Evolutionary conservation across 2,888 invertebrate species (phyloP).

Genomic region (Epirrhoe tristata): DNA sequence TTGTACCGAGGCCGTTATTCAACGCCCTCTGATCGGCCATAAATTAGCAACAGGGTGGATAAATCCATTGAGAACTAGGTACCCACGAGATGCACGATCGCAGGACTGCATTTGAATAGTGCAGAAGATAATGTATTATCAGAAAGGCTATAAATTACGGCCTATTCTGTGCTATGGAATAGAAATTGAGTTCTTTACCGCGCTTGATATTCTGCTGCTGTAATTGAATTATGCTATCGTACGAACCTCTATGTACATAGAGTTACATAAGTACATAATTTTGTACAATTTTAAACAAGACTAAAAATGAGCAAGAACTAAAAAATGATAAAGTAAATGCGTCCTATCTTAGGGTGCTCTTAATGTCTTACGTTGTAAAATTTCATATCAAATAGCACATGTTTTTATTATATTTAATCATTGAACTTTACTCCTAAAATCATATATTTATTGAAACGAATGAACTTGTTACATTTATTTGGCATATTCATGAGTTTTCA

Average conservation of each 20-base stretch:
- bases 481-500: neutral
- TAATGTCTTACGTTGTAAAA: too few relatives aligned
- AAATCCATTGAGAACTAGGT: conserved; percentile 71
- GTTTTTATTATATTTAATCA: neutral
- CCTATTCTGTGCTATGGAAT: conserved; percentile 29
- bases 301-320: neutral
- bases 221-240: conserved; percentile 31
- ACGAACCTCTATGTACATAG: neutral
- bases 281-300: neutral
- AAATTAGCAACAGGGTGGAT: conserved; percentile 72
- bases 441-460: neutral
- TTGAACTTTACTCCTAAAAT: neutral
- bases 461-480: neutral
- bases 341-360: neutral
- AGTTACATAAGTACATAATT: neutral
- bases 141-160: conserved; percentile 43
- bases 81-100: conserved; percentile 60
- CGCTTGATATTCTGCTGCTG: conserved; percentile 11
- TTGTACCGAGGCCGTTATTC: conserved; percentile 65
- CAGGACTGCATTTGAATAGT: conserved; percentile 69
- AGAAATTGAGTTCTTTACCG: conserved; percentile 31
- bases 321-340: neutral
- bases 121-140: conserved; percentile 57
- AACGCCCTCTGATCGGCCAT: conserved; percentile 70
- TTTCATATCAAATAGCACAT: too few relatives aligned